Base-by-base conservation (phyloP, 1,140 invertebrate species). In the Papilio xuthus region DNA sequence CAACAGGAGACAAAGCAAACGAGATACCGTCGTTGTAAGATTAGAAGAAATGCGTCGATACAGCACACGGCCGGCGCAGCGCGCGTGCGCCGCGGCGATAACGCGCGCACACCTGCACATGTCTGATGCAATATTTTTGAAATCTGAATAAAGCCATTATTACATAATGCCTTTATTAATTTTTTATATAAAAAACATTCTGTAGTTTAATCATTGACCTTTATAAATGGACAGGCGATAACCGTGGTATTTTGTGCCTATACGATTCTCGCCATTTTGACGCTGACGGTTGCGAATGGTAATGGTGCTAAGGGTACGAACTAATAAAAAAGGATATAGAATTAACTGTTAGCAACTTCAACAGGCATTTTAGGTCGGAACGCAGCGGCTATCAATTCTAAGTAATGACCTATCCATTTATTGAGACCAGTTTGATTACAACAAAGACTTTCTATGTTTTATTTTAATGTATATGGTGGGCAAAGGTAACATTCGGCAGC, bases 1-100 rank as follows among this genome's bases (percentile, higher is more conserved):
- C 15, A 50, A 50, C 26, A 67, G 26, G 60, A 67, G 60, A 67
- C 60, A 67, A 67, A 67, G 60, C 60, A 67, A 67, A 67, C 60
- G 60, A 67, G 60, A 67, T 67, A 67, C 26, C 26, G 60, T 67
- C 26, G 13, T 2, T 15, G 60, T 4, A 67, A 26, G 60, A 67
- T 67, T 67, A 67, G 60, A 60, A 10, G 20, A 32, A 67, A 32
- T 32, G 60, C 60, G 60, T 32, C 26, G 60, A 28, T 67, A 67
- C 26, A 26, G 60, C 60, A 26, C 60, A 18, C 13, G 26, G 23
- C 4, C 13, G 26, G 23, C 4, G 3, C 23, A 9, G 53, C 53
- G 53, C 44, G 26, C 60, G 23, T 67, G 60, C 26, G 10, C 20
- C 20, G 56, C 20, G 26, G 12, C 26, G 60, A 60, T 60, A 60